Percentiles rank a stretch among this genome's conserved stretches.
Evolutionary conservation across 2,797 vertebrate species (phyloP).

Genomic region (Heteromormyrus szaboi): DNA sequence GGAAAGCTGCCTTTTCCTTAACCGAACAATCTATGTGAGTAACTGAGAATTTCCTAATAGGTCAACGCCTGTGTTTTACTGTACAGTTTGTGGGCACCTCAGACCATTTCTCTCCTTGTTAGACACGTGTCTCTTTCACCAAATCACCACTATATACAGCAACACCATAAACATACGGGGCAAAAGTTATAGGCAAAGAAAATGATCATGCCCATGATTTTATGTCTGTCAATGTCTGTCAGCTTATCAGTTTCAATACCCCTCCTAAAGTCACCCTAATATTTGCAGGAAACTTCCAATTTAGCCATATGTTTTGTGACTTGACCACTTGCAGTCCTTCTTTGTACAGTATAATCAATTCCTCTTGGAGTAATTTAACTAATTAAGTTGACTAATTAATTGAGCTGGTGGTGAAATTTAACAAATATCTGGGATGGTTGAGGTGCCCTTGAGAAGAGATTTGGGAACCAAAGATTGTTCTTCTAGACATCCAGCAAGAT

Average conservation of each 20-base stretch:
- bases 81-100: not conserved
- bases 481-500: not conserved
- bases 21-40: not conserved
- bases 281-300: not conserved
- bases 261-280: not conserved
- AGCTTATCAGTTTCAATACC: not conserved
- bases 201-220: not conserved
- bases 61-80: not conserved
- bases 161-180: not conserved
- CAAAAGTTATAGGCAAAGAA: not conserved
- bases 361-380: not conserved
- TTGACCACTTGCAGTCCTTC: not conserved
- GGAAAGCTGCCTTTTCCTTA: not conserved
- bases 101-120: not conserved
- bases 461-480: not conserved
- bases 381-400: not conserved
- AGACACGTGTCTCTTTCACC: not conserved
- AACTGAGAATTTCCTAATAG: not conserved
- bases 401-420: not conserved
- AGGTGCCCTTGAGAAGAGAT: not conserved
- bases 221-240: not conserved
- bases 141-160: not conserved
- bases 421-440: not conserved
- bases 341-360: not conserved
- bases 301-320: not conserved